Conservation (phyloP, 2,888 invertebrate genomes). For the Trichogramma dendrolimi region DNA sequence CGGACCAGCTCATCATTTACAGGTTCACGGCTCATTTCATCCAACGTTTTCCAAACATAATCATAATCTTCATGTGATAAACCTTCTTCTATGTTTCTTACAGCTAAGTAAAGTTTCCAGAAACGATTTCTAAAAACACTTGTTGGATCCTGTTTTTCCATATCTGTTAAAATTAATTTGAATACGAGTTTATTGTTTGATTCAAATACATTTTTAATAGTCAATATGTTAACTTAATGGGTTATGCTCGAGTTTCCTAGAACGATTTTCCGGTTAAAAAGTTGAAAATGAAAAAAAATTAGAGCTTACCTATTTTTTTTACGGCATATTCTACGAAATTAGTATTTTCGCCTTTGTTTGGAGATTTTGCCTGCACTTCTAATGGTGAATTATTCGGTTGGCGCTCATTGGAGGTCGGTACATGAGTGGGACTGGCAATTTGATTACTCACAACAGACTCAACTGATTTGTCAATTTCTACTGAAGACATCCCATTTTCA, state of each 20-base stretch:
- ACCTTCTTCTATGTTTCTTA: constrained; percentile 33
- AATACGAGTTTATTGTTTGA: no score
- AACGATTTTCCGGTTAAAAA: no score
- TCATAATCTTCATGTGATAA: constrained; percentile 37
- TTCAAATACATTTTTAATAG: no score
- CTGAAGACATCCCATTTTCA: not conserved
- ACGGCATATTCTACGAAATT: constrained; percentile 13
- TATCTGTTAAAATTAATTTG: constrained; percentile 26
- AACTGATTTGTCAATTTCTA: not conserved
- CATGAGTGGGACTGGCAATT: constrained; percentile 1
- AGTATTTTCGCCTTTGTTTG: constrained; percentile 10
- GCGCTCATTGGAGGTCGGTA: not conserved
- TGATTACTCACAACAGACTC: constrained; percentile 1
- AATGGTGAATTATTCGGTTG: constrained; percentile 13
- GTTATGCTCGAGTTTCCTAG: no score
- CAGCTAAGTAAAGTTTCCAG: constrained; percentile 36
- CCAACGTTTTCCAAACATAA: constrained; percentile 34
- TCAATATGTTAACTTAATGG: no score
- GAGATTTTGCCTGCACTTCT: not conserved
- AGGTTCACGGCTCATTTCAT: constrained; percentile 22
- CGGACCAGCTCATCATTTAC: constrained; percentile 27
- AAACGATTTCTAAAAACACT: constrained; percentile 28
- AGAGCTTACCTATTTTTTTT: constrained; percentile 2
- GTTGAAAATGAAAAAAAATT: not conserved
- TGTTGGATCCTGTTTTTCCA: not conserved